A percentile compares a stretch with the other conserved stretches of the same genome.
Evolutionary conservation across 2,888 invertebrate genomes (phyloP).

Genomic region (Nemurella pictetii): DNA sequence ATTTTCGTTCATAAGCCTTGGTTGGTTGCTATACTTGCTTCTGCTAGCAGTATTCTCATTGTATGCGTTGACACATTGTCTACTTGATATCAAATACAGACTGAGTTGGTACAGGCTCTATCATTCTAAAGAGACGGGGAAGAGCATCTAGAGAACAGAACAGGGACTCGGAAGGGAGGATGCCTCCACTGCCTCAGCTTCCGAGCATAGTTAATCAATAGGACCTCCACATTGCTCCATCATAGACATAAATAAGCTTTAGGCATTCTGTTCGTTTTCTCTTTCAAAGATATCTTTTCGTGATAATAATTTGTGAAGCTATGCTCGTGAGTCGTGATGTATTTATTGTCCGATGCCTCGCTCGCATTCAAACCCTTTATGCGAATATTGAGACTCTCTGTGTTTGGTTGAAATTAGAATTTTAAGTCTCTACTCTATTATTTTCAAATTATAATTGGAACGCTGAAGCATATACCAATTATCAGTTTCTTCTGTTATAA

Average conservation of each 20-base stretch:
- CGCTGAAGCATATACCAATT: neutral
- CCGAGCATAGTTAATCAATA: neutral
- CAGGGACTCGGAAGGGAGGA: too few relatives aligned
- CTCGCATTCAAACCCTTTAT: neutral
- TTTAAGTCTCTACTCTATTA: neutral
- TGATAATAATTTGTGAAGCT: neutral
- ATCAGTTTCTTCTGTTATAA: neutral
- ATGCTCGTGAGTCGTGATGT: neutral
- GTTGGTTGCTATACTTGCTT: neutral
- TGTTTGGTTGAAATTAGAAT: neutral
- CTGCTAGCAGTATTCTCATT: constrained; percentile 21
- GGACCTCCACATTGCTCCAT: neutral
- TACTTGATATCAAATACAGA: constrained; percentile 17
- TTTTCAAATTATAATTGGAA: neutral
- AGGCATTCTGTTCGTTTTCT: neutral
- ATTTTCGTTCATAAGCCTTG: neutral
- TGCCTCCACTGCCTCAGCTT: neutral
- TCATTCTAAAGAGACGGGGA: neutral
- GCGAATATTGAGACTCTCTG: neutral
- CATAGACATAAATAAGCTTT: neutral
- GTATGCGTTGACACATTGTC: constrained; percentile 27
- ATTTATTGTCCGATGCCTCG: neutral
- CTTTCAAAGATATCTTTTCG: neutral
- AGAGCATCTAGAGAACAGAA: neutral
- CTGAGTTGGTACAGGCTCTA: neutral